A percentile compares a stretch with the other conserved stretches of the same genome.
Evolutionary conservation across 2,888 invertebrate species (phyloP).

Genomic region (Blastobasis lacticolella): DNA sequence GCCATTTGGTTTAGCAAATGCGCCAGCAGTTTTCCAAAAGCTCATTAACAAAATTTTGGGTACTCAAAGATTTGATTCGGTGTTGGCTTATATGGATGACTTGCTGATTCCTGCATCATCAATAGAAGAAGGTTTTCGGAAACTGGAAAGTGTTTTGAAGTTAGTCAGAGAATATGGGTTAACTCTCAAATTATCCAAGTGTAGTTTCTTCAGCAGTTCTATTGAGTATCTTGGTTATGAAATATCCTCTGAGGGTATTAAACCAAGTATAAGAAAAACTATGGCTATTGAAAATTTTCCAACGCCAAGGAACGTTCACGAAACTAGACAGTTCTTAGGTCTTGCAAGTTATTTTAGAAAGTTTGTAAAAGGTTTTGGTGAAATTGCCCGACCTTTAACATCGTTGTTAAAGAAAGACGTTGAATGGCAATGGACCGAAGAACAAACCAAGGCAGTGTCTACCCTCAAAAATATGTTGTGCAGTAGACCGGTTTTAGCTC

Average conservation of each 20-base stretch:
- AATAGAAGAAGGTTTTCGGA: not conserved
- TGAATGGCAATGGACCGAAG: conserved; percentile 10
- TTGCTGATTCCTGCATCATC: not conserved
- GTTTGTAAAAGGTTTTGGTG: conserved; percentile 14
- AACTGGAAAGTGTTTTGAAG: conserved; percentile 10
- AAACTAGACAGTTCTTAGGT: conserved; percentile 17
- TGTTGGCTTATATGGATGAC: not conserved
- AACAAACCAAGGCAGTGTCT: conserved; percentile 3
- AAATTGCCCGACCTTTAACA: conserved; percentile 14
- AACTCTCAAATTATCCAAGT: conserved; percentile 14
- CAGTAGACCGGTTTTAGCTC: conserved; percentile 18
- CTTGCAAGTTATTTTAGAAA: conserved; percentile 17
- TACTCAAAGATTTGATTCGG: not conserved
- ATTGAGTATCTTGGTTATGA: conserved; percentile 18
- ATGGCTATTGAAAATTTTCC: conserved; percentile 12
- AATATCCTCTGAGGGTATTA: conserved; percentile 10
- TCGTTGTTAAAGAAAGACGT: conserved; percentile 12
- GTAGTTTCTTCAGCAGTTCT: conserved; percentile 10
- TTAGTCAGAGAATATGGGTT: conserved; percentile 6
- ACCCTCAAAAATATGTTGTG: conserved; percentile 5
- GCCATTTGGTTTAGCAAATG: conserved; percentile 1
- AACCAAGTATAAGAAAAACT: conserved; percentile 10
- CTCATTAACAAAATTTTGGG: not conserved
- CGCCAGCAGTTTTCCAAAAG: not conserved
- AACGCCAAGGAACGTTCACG: conserved; percentile 12